Percentiles rank a stretch among this genome's conserved stretches.
phyloP scores from a whole-genome alignment of 2,113 vertebrate species.

The Hemibagrus wyckioides region DNA sequence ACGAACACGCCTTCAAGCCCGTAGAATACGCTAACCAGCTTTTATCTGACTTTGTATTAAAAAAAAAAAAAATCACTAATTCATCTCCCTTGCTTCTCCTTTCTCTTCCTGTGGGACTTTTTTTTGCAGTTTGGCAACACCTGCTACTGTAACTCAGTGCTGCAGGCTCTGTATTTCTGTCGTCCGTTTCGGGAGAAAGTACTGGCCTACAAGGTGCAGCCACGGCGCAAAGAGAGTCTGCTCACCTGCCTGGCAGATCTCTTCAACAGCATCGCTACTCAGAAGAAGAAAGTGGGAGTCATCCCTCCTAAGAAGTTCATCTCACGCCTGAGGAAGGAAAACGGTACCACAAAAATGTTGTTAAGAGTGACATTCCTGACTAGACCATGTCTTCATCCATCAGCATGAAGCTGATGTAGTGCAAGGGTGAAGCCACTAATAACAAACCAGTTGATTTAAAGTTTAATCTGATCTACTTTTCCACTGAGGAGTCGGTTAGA shows the following conservation, averaged over 20 bases:
- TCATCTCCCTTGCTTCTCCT: not conserved
- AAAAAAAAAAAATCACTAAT: not conserved
- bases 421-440: not conserved
- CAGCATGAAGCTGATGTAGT: not conserved
- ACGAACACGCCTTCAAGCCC: not conserved
- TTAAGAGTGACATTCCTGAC: not conserved
- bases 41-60: not conserved
- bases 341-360: slow-evolving; percentile 64
- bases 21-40: not conserved
- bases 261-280: slow-evolving; percentile 91
- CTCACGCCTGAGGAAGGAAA: slow-evolving; percentile 88
- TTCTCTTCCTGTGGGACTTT: not conserved
- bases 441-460: not conserved
- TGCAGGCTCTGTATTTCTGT: slow-evolving; percentile 93
- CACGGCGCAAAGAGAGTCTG: slow-evolving; percentile 86
- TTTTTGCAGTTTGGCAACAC: slow-evolving; percentile 87
- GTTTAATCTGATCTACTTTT: not conserved
- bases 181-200: slow-evolving; percentile 93
- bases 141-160: slow-evolving; percentile 94
- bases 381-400: not conserved
- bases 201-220: slow-evolving; percentile 89
- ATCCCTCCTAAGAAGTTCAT: slow-evolving; percentile 94
- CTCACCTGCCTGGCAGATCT: slow-evolving; percentile 90
- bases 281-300: slow-evolving; percentile 94
- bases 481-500: not conserved